Evolutionary conservation across 2,888 invertebrate genomes (phyloP), one percentile per base, ranked within the genome.

Genomic region (Ophion ellenae): DNA sequence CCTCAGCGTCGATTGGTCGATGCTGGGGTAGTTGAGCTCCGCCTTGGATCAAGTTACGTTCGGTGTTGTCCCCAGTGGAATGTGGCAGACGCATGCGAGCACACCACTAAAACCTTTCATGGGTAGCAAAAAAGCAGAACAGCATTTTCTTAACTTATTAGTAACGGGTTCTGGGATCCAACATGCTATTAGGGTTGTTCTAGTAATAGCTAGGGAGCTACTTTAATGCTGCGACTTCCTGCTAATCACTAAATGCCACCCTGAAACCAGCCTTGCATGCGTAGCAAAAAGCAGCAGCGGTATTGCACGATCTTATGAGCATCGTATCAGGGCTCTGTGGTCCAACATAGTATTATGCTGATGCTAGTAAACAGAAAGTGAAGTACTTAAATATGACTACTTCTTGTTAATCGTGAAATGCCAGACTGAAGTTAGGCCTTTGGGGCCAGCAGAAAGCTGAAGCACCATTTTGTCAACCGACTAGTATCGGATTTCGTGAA

Each of bases 1-100:
- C 36, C 74, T 17, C 20, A 47, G 59, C 61, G 32, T 17, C 36
- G 64, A 85, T 83, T 87, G 82, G 86, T 71, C 71, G 76, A 40
- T 61, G 32, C 76, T 5, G 59, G 40, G n/a, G 64, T 83, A 14
- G 81, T 86, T 67, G 59, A 87, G 86, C 89, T 86, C 88, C 88
- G 91, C 88, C 88, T 75, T 57, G 69, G 14, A 2, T 24, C 28
- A 10, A 75, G 24, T 0, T 45, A 66, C 73, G 61, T 67, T 67
- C 10, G 61, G 64, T 57, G 53, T 69, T 17, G 57, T 47, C 32
- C 61, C 78, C 78, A 57, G 67, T 53, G 66, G 40, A 82, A 45
- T 64, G 32, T 67, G 74, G 40, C 47, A 4, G 14, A 20, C 20
- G 53, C 75, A 75, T 32, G 45, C 74, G 9, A 45, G 9, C n/a